Base-by-base conservation (phyloP, 2,113 vertebrate genomes). In the Stigmatopora argus region DNA sequence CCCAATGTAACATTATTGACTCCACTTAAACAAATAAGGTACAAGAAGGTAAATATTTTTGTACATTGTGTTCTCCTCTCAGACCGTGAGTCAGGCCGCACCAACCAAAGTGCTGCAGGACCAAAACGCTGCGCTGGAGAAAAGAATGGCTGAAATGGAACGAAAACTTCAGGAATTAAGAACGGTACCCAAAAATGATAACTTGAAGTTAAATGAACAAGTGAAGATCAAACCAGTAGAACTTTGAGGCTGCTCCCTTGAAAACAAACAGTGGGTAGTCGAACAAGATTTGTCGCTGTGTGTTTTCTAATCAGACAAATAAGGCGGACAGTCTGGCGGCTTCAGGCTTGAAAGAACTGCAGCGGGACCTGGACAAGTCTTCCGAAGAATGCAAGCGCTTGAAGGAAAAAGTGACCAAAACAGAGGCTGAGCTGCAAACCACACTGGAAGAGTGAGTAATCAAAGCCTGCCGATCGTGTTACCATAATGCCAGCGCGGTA, bases 401-500 rank as follows among this genome's bases (percentile, higher is more conserved):
- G 73, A 89, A 84, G 77, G 90, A 88, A 55, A 92, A 90, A 63
- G 89, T 97, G 8, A 75, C 90, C 62, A 93, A 94, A 73, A 91
- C 89, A 0, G 96, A 98, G 84, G 90, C 72, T 2, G 94, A 97
- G 26, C 93, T 98, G 47, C 89, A 91, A 71, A 90, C 81, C 60
- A 91, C 93, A 67, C 81, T 97, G n/a, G 96, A 99, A 61, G 96
- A 99, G 96, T 99, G 85, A 94, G 94, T 90, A 10, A 34, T 21
- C 21, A 45, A 62, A 56, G 19, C 10, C 11, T 51, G 18, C 56
- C 17, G n/a, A 44, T 17, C 15, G 9, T 41, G 38, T 41, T 41
- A 41, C 38, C 9, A 7, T 38, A 38, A 38, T 38, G 4, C 7
- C 35, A 4, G 35, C 35, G 7, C 35, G n/a, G 10, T 12, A 19